Evolutionary conservation across 2,888 invertebrate species (phyloP).

Genomic region (Ophraella communa): DNA sequence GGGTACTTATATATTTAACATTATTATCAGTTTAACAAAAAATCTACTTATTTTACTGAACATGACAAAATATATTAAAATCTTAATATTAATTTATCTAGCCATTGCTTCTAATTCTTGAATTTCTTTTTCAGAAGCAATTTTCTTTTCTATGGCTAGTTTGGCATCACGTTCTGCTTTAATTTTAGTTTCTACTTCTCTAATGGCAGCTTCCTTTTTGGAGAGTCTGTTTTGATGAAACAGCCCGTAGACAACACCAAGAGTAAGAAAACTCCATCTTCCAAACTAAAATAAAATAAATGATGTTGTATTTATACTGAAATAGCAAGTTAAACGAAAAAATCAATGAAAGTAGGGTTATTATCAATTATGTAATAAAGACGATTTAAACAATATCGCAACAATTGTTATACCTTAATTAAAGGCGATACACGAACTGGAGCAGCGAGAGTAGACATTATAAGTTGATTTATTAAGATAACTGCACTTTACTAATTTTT

Average conservation of each 20-base stretch:
- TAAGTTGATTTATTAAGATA: too few species aligned
- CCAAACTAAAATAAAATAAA: slow-evolving; percentile 66
- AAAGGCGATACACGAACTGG: slow-evolving; percentile 83
- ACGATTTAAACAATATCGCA: neutral
- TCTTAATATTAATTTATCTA: slow-evolving; percentile 31
- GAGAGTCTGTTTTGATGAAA: slow-evolving; percentile 73
- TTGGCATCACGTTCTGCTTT: slow-evolving; percentile 74
- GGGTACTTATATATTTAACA: too few species aligned
- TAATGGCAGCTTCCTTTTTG: slow-evolving; percentile 69
- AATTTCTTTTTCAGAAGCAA: slow-evolving; percentile 63
- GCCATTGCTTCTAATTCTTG: slow-evolving; percentile 53
- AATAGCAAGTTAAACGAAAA: neutral
- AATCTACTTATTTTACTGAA: slow-evolving; percentile 20
- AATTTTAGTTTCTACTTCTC: slow-evolving; percentile 73
- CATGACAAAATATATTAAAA: slow-evolving; percentile 11
- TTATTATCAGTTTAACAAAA: neutral
- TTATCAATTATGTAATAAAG: slow-evolving; percentile 19
- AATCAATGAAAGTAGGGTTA: neutral
- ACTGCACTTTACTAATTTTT: too few species aligned
- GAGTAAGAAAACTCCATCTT: slow-evolving; percentile 78
- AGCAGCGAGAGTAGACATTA: slow-evolving; percentile 62
- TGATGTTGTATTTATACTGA: neutral
- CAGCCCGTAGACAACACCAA: slow-evolving; percentile 78
- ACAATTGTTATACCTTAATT: slow-evolving; percentile 68
- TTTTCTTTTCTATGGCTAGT: slow-evolving; percentile 74